These are phyloP conservation scores for Drosophila kambysellisi DNA, from an alignment of 2,888 invertebrate species.

Conservation along the genomic window DNA sequence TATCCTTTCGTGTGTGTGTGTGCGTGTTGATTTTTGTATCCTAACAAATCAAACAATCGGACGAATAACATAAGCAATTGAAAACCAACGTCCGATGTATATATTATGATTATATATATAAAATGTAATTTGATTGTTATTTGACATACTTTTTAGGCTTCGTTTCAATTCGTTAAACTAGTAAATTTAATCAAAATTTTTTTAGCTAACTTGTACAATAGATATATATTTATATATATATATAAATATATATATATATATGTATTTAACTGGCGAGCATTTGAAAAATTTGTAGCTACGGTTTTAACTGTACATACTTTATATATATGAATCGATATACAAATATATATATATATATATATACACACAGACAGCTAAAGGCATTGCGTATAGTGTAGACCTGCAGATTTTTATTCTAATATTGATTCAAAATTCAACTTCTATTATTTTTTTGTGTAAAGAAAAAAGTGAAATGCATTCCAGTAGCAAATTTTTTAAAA, in stretches of 20 bases:
- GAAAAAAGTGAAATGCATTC: slow-evolving; percentile 64
- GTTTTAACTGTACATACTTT: slow-evolving; percentile 26
- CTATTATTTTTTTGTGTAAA: slow-evolving; percentile 9
- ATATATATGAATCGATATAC: slow-evolving; percentile 11
- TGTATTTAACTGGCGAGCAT: slow-evolving; percentile 21
- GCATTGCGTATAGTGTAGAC: slow-evolving; percentile 10
- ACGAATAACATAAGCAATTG: slow-evolving; percentile 37
- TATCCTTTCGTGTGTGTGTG: slow-evolving; percentile 19
- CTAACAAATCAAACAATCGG: slow-evolving; percentile 31
- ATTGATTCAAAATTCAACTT: slow-evolving; percentile 26
- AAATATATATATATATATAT: slow-evolving; percentile 3
- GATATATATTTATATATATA: slow-evolving; percentile 2
- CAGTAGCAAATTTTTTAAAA: slow-evolving; percentile 71
- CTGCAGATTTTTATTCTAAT: slow-evolving; percentile 19
- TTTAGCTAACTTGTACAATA: slow-evolving; percentile 13
- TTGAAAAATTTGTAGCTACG: slow-evolving; percentile 17
- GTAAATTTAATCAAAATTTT: slow-evolving; percentile 49
- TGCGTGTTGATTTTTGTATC: slow-evolving; percentile 6
- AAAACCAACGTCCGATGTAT: slow-evolving; percentile 9
- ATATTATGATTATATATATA: slow-evolving; percentile 5
- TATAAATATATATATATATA: slow-evolving; percentile 4
- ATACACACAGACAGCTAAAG: slow-evolving; percentile 18
- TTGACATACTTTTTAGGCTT: slow-evolving; percentile 10
- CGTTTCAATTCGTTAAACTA: slow-evolving; percentile 30
- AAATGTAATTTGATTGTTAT: slow-evolving; percentile 14